Base-by-base conservation (phyloP, 2,113 vertebrate genomes). In the Bujurquina vittata region DNA sequence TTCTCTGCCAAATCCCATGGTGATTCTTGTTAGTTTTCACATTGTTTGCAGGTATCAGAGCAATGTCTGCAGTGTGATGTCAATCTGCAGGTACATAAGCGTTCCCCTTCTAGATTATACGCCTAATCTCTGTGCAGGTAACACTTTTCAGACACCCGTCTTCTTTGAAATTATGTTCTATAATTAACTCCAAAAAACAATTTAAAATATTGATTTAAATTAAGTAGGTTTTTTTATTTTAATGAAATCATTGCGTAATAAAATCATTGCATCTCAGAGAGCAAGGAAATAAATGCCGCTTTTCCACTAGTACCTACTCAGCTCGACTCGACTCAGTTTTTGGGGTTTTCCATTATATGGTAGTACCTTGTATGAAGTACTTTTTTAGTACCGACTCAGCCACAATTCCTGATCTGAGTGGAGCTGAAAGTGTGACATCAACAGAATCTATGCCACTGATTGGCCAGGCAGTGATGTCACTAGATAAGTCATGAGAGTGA, bases 1-100 rank as follows among this genome's bases (percentile, higher is more conserved):
- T 40, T 60, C 23, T 80, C 22, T 22, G 35, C 54, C 22, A 20
- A 17, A 59, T 43, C 4, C 9, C 10, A 8, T 18, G 1, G 5
- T 29, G n/a, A 31, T 73, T 69, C 11, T 63, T 60, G 2, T 31
- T 46, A 22, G 3, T 80, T 67, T 54, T 63, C 17, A 85, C 40
- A 15, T 43, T 75, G 17, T 67, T 85, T 58, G 31, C 57, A 62
- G 37, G 23, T 87, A 22, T 77, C 33, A 3, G n/a, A 84, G 15
- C 10, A 74, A 23, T 17, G 26, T 80, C 10, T 37, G 6, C 22
- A 29, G 3, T 81, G 46, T 46, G 1, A 37, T 40, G 14, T 5
- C 12, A 73, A 2, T 82, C 40, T 75, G 7, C 17, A 26, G 59
- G 56, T 23, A 56, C 8, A 31, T 40, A 23, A 69, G 2, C 10